These are phyloP conservation scores for Leptinotarsa peninsularis DNA, from an alignment of 2,888 invertebrate genomes.

Conservation along the genomic window DNA sequence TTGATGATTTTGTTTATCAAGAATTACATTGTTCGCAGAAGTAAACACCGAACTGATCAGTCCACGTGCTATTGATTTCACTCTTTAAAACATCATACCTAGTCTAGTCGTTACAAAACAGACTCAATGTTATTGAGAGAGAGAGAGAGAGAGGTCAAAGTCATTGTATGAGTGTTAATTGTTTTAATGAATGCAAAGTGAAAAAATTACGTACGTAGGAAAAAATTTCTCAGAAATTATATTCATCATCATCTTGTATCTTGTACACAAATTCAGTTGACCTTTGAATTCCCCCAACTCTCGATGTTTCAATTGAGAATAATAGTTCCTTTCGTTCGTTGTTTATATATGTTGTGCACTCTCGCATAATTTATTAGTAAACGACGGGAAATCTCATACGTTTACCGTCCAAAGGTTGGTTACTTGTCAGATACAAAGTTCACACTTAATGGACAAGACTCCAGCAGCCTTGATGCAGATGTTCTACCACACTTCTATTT, in stretches of 20 bases:
- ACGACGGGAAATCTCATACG: too few species aligned
- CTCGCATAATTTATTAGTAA: not conserved
- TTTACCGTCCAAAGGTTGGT: too few species aligned
- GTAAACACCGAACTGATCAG: not conserved
- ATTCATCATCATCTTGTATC: constrained; percentile 1
- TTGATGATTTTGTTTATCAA: not conserved
- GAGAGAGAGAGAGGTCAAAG: constrained; percentile 5
- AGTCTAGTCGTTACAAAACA: constrained; percentile 10
- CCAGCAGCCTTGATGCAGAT: too few species aligned
- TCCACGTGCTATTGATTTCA: not conserved
- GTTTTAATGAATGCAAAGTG: not conserved
- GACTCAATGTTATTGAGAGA: not conserved
- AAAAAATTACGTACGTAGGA: constrained; percentile 6
- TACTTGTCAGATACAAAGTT: too few species aligned
- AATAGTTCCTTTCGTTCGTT: not conserved
- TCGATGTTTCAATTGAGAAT: not conserved
- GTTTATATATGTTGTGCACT: not conserved
- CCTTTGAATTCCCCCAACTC: not conserved
- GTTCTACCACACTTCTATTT: too few species aligned
- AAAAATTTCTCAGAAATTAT: not conserved
- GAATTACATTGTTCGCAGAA: not conserved
- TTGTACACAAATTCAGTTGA: constrained; percentile 7
- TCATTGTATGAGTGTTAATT: constrained; percentile 10
- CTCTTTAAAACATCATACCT: not conserved
- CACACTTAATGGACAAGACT: too few species aligned